phyloP scores from a whole-genome alignment of 2,113 vertebrate genomes.

The Bubalus kerabau region DNA sequence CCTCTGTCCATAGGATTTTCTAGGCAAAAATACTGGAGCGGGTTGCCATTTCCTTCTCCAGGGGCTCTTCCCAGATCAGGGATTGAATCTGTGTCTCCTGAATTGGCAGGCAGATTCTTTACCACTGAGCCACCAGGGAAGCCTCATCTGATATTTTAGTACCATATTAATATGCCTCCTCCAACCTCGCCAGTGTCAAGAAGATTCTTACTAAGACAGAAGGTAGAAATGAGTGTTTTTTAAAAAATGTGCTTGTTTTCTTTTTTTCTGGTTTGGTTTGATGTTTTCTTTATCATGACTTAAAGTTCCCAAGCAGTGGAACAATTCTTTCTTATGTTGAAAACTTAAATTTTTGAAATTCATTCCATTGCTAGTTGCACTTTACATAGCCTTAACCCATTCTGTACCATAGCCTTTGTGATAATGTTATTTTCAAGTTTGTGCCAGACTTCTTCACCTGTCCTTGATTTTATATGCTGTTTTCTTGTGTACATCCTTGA shows the following conservation, averaged over 20 bases:
- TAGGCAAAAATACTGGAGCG: background rate
- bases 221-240: background rate
- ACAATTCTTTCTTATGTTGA: background rate
- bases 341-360: background rate
- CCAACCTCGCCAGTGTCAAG: background rate
- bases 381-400: background rate
- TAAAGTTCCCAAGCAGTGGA: background rate
- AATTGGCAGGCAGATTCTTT: background rate
- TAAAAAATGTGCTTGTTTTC: background rate
- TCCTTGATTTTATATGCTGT: background rate
- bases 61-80: background rate
- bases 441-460: background rate
- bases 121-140: background rate
- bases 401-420: background rate
- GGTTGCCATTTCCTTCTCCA: background rate
- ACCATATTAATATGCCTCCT: background rate
- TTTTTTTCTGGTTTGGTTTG: background rate
- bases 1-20: background rate
- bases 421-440: background rate
- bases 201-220: background rate
- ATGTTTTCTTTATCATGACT: background rate
- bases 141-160: background rate
- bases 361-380: background rate
- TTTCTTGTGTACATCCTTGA: background rate
- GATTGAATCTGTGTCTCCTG: background rate